These are phyloP conservation scores for Chiridota heheva DNA, from an alignment of 35 echinoderm and acorn worm genomes.

Conservation along the genomic window DNA sequence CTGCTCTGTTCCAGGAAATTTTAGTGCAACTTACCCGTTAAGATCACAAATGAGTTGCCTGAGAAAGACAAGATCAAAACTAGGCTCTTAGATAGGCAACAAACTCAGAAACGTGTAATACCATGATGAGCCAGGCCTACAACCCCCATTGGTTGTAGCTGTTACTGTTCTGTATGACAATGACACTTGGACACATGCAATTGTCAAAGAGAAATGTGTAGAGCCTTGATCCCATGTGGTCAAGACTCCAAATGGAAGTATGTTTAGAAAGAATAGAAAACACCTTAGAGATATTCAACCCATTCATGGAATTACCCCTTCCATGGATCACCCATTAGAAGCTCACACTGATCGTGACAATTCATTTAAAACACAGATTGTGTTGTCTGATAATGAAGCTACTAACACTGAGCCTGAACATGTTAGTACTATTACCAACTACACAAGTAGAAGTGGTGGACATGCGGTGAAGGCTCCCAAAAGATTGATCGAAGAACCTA, in stretches of 20 bases:
- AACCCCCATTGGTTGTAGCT: not conserved
- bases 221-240: conserved; percentile 12
- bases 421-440: too few relatives aligned
- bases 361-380: not conserved
- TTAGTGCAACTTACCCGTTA: not conserved
- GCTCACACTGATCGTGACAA: not conserved
- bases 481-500: conserved; percentile 11
- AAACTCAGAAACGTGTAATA: conserved; percentile 23
- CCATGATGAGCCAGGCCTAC: conserved; percentile 4
- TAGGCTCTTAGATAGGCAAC: conserved; percentile 4
- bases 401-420: too few relatives aligned
- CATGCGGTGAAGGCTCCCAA: conserved; percentile 5
- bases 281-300: conserved; percentile 22
- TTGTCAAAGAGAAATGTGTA: conserved; percentile 20
- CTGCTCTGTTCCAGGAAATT: conserved; percentile 8
- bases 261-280: conserved; percentile 4
- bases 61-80: conserved; percentile 17
- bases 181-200: conserved; percentile 9
- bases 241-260: conserved; percentile 19
- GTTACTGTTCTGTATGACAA: conserved; percentile 14
- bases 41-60: conserved; percentile 13
- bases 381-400: not conserved
- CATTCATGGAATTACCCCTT: not conserved
- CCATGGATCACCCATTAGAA: not conserved
- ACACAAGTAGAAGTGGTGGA: conserved; percentile 10